These are phyloP conservation scores for Caenorhabditis afra DNA, from an alignment of 2,888 invertebrate genomes.

Conservation along the genomic window DNA sequence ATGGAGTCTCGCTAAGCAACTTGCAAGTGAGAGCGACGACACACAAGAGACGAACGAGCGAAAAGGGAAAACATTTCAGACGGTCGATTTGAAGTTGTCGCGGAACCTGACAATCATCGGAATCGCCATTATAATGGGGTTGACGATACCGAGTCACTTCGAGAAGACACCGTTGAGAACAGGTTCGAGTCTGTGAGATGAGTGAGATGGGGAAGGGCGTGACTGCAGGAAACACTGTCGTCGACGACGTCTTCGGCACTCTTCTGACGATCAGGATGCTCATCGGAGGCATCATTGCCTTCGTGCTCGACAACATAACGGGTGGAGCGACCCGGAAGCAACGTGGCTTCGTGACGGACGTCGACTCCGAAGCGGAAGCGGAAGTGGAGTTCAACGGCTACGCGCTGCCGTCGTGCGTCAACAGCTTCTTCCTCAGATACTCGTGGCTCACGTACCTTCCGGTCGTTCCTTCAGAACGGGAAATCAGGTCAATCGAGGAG, in stretches of 20 bases:
- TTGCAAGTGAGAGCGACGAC: too few species aligned
- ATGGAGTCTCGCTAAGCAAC: slow-evolving; percentile 73
- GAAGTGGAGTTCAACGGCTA: slow-evolving; percentile 42
- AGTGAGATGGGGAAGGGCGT: too few species aligned
- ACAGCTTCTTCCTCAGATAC: slow-evolving; percentile 39
- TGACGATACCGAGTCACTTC: slow-evolving; percentile 68
- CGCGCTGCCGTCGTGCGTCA: slow-evolving; percentile 43
- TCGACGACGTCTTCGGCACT: slow-evolving; percentile 74
- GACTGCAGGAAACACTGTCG: slow-evolving; percentile 38
- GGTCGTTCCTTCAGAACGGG: slow-evolving; percentile 40
- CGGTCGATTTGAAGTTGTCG: slow-evolving; percentile 63
- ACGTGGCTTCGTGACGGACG: slow-evolving; percentile 43
- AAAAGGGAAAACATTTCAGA: slow-evolving; percentile 45
- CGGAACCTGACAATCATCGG: slow-evolving; percentile 76
- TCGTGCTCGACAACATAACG: slow-evolving; percentile 80
- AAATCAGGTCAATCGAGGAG: slow-evolving; percentile 41
- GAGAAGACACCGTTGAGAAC: slow-evolving; percentile 62
- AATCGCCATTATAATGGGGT: slow-evolving; percentile 70
- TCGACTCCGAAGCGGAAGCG: slow-evolving; percentile 24
- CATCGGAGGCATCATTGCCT: slow-evolving; percentile 82
- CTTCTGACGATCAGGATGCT: slow-evolving; percentile 79
- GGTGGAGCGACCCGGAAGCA: slow-evolving; percentile 47
- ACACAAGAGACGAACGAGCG: too few species aligned
- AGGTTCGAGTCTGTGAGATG: too few species aligned
- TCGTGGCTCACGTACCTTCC: slow-evolving; percentile 48